Base-by-base conservation (phyloP, 2,797 vertebrate species). In the Scyliorhinus canicula region DNA sequence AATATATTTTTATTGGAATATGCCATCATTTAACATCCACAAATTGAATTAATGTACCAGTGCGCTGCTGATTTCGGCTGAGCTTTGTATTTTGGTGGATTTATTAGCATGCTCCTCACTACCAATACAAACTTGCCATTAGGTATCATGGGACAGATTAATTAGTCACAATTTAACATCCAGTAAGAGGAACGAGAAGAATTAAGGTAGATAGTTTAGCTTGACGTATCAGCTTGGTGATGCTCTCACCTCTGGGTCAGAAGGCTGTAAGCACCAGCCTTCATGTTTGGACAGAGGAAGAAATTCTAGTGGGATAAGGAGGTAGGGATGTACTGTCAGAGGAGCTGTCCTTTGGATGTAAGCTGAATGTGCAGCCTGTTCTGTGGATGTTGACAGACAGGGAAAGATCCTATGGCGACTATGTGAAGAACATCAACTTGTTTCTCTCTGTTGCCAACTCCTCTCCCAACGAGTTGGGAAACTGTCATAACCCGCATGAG, bases 1-100 rank as follows among this genome's bases (percentile, higher is more conserved):
- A 94, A 94, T 94, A 94, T 94, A 28, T 7, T 16, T 94, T 94
- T 94, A 94, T 94, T 94, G 69, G 47, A 94, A 74, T 52, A n/a
- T 94, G 65, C 28, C 69, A n/a, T 52, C 67, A 55, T 94, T 94
- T 94, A 74, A 47, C 93, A 94, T 94, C 93, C 19, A 4, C 50
- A 69, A 52, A 71, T n/a, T 94, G 93, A 94, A 12, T n/a, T 94
- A 74, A 74, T 52, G 93, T 47, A 35, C 47, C 44, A 74, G 52
- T 93, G 44, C 35, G 44, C 26, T 7, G 44, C 4, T 69, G 40
- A 14, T 44, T 93, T 93, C 47, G 71, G 65, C 93, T 93, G 65
- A 52, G 24, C 31, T 67, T 50, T 93, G 44, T 67, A 19, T 93
- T 69, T 44, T 50, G n/a, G 65, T 47, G 28, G 67, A 52, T 93